These are phyloP conservation scores for Exocentrus adspersus DNA, from an alignment of 2,888 invertebrate genomes.

Conservation along the genomic window DNA sequence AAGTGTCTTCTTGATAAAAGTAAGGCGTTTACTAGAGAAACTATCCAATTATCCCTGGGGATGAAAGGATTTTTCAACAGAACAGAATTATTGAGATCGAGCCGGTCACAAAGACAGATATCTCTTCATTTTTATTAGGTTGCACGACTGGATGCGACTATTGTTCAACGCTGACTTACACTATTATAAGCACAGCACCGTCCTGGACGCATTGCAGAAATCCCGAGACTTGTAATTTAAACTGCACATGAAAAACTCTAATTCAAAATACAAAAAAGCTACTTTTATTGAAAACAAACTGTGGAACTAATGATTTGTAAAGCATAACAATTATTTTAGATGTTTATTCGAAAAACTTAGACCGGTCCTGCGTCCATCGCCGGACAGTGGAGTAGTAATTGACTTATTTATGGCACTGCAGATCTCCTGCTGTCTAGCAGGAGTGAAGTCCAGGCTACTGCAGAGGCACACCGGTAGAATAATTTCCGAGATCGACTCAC, in stretches of 20 bases:
- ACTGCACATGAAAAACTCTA: neutral
- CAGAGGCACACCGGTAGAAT: slow-evolving; percentile 5
- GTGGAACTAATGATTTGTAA: neutral
- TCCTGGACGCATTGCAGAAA: neutral
- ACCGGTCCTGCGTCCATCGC: neutral
- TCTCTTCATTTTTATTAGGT: slow-evolving; percentile 53
- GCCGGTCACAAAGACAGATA: slow-evolving; percentile 50
- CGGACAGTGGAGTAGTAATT: slow-evolving; percentile 2
- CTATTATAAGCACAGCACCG: slow-evolving; percentile 1
- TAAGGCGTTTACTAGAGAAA: slow-evolving; percentile 8
- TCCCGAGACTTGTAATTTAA: neutral
- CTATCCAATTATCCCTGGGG: slow-evolving; percentile 19
- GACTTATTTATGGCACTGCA: slow-evolving; percentile 19
- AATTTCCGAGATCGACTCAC: neutral
- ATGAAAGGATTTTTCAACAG: slow-evolving; percentile 46
- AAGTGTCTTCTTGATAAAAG: no score
- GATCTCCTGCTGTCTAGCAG: slow-evolving; percentile 8
- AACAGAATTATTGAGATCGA: slow-evolving; percentile 50
- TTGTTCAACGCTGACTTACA: slow-evolving; percentile 5
- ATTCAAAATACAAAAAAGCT: neutral
- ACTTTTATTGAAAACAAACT: neutral
- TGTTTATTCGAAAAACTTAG: neutral
- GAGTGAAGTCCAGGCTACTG: slow-evolving; percentile 2
- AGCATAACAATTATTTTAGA: no score
- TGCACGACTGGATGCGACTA: slow-evolving; percentile 12